Evolutionary conservation across 2,888 invertebrate genomes (phyloP), one percentile per base, ranked within the genome.

Genomic region (Pristionchus arcanus): DNA sequence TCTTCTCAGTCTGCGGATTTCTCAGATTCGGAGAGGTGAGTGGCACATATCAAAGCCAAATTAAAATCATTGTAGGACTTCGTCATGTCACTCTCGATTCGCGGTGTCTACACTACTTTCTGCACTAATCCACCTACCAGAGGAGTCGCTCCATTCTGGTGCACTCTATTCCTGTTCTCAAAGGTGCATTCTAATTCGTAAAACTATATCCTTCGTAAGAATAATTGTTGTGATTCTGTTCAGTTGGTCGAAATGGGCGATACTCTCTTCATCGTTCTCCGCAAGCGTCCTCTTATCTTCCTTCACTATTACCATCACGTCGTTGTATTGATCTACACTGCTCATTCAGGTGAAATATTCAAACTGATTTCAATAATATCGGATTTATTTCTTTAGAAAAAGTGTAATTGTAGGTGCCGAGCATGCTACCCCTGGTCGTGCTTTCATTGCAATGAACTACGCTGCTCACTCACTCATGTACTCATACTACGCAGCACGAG

Each of bases 1-100:
- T 95, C 13, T 96, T 96, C 93, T 96, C 96, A 93, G 95, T 96
- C 19, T 91, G 95, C 55, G 96, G 96, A 7, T 95, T 96, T 5
- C 91, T 95, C 5, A 93, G 96, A 53, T 94, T 94, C 77, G 90
- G 92, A 11, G 93, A 94, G 90, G 94, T 83, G 0, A 9, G n/a
- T 49, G 11, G 0, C 9, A 28, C 1, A 28, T 3, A 15, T 5
- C 31, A 11, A 7, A 42, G 2, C 5, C 25, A 16, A 49, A 19
- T 2, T 28, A 1, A 11, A n/a, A 28, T 53, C 31, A 28, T 31
- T 1, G 25, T 25, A 83, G 83, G 83, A 83, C 15, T 83, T 53
- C 83, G 31, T 92, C 37, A 90, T 91, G 83, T 92, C 92, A 0
- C 90, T 93, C 25, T 89, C 86, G 42, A 87, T 91, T 66, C 90